Percentiles rank a stretch among this genome's conserved stretches.
phyloP scores from a whole-genome alignment of 2,113 vertebrate species.

The Mugil cephalus region DNA sequence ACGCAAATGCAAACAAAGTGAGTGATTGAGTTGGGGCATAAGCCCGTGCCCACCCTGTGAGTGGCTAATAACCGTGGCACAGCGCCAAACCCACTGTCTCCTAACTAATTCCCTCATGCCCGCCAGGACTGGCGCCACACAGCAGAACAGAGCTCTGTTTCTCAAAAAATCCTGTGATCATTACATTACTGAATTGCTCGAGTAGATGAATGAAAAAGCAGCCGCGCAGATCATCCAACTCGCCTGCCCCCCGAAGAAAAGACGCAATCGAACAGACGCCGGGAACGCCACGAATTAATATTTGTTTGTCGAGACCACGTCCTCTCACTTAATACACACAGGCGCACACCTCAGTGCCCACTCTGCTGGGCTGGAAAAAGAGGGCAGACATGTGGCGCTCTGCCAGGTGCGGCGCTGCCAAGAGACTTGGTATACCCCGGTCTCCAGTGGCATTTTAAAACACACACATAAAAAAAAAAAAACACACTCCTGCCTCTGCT shows the following conservation, averaged over 20 bases:
- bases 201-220: conserved; percentile 67
- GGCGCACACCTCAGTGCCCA: conserved; percentile 47
- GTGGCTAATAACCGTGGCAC: conserved; percentile 82
- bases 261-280: conserved; percentile 51
- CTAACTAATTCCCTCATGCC: conserved; percentile 78
- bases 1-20: conserved; percentile 69
- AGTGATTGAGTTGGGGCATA: conserved; percentile 73
- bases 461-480: conserved; percentile 31
- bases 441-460: conserved; percentile 76
- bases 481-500: conserved; percentile 65
- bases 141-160: conserved; percentile 73
- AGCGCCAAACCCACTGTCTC: conserved; percentile 89
- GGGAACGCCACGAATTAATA: conserved; percentile 52
- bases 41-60: conserved; percentile 78
- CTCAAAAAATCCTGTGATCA: conserved; percentile 71
- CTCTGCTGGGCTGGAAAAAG: conserved; percentile 65
- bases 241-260: conserved; percentile 43
- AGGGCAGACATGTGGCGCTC: conserved; percentile 69
- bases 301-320: conserved; percentile 51
- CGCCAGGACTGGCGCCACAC: conserved; percentile 82
- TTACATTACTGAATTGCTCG: conserved; percentile 65
- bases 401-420: conserved; percentile 70
- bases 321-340: conserved; percentile 35
- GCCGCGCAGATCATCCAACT: conserved; percentile 32
- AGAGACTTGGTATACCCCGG: conserved; percentile 67